Evolutionary conservation across 2,797 vertebrate genomes (phyloP).

Genomic region (Poeciliopsis presidionis): DNA sequence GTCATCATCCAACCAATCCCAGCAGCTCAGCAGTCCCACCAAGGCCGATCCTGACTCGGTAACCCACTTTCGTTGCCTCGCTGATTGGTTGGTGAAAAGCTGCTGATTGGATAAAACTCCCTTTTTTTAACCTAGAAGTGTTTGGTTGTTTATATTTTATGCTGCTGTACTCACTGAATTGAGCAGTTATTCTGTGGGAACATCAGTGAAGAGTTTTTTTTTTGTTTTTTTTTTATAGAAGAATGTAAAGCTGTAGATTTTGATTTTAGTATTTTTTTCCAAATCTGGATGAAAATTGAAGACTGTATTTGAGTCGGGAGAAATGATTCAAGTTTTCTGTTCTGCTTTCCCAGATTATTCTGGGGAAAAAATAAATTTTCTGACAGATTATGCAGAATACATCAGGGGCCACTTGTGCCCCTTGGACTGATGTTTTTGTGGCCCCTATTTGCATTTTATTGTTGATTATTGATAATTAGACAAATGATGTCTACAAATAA

Average conservation of each 20-base stretch:
- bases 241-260: background rate
- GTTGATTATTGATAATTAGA: background rate
- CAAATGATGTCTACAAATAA: background rate
- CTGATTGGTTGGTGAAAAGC: conserved; percentile 22
- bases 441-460: background rate
- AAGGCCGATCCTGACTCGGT: conserved; percentile 93
- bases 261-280: too few species aligned
- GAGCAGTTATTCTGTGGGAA: conserved; percentile 18
- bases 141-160: conserved; percentile 28
- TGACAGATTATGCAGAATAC: background rate
- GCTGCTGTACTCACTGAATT: conserved; percentile 10
- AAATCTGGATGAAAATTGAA: background rate
- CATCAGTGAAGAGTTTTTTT: background rate
- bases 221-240: background rate
- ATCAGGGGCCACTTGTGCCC: too few species aligned
- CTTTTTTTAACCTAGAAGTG: conserved; percentile 26
- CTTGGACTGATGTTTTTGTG: too few species aligned
- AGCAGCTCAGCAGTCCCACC: conserved; percentile 87
- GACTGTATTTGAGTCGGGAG: background rate
- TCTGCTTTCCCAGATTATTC: background rate
- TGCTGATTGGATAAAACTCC: conserved; percentile 55
- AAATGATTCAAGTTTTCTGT: background rate
- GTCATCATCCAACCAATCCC: conserved; percentile 90
- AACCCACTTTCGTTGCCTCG: conserved; percentile 58
- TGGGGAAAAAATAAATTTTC: background rate